Evolutionary conservation across 2,888 invertebrate species (phyloP), one percentile per base, ranked within the genome.

Genomic region (Lasiommata megera): DNA sequence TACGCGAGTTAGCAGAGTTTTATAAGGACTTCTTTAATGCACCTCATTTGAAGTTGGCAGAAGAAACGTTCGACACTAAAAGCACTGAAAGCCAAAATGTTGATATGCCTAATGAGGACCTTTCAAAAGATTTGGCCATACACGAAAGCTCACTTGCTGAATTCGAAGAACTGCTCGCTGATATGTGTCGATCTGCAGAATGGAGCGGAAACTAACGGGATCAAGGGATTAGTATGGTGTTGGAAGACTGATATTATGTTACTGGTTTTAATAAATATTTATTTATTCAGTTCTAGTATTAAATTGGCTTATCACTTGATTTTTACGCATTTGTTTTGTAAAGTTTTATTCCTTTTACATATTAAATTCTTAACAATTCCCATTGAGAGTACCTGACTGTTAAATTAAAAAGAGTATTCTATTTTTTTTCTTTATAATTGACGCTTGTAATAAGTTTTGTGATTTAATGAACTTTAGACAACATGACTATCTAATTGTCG

Each of bases 1-100:
- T 94, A 72, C 93, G 93, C 58, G 96, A 96, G 77, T 86, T 96
- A 63, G 95, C 95, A 0, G 93, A 94, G 68, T 96, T 96, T 82
- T 96, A 95, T 79, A 93, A 94, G 46, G 95, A 96, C 65, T 96
- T 96, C 80, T 95, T 96, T 77, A 93, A 93, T 66, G 96, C 96
- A 1, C 90, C 90, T 2, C 80, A 87, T 69, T 73, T 89, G 59
- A 88, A 88, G 48, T 64, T 88, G 6, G 77, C 78, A 0, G 84
- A 84, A 3, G 79, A 82, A 12, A 48, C 56, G 9, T 34, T 44
- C 72, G 36, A 69, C 61, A 16, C 52, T 29, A 56, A 71, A 68
- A 2, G 69, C 64, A 36, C 60, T 66, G 1, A 72, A 47, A 76
- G 73, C 50, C 68, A 74, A 0, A 81, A 82, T 17, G 61, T 76